Evolutionary conservation across 2,797 vertebrate genomes (phyloP).

Genomic region (Ceyx erithaca): DNA sequence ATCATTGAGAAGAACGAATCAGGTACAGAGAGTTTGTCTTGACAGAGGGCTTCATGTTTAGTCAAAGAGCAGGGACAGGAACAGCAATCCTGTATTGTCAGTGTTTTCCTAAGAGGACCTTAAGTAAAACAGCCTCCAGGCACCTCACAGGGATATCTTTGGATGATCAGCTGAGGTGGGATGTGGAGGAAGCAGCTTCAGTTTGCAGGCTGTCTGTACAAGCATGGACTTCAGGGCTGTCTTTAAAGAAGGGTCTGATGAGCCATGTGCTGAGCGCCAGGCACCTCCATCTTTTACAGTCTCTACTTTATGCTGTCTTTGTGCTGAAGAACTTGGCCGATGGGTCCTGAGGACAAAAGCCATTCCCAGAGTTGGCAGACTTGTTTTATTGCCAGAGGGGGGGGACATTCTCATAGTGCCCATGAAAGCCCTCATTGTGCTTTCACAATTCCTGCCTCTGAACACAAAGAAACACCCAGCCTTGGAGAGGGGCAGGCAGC

Average conservation of each 20-base stretch:
- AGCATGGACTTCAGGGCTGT: not conserved
- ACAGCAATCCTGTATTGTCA: not conserved
- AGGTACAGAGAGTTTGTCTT: slow-evolving; percentile 78
- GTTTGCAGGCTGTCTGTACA: not conserved
- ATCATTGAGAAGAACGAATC: slow-evolving; percentile 99
- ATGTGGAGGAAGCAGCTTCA: not conserved
- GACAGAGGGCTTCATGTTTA: not conserved
- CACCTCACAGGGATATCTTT: not conserved
- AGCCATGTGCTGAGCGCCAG: not conserved
- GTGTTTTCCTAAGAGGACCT: not conserved
- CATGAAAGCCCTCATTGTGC: not conserved
- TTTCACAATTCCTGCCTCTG: not conserved
- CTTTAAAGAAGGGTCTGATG: not conserved
- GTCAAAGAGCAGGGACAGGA: not conserved
- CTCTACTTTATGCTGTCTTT: not conserved
- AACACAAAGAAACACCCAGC: not conserved
- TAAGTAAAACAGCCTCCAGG: not conserved
- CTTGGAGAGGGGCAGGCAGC: not conserved
- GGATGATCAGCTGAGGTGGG: not conserved
- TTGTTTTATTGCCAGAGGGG: not conserved
- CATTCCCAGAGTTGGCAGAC: not conserved
- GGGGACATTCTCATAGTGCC: not conserved
- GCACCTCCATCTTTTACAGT: not conserved
- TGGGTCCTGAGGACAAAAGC: not conserved
- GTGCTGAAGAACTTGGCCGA: not conserved